Evolutionary conservation across 2,113 vertebrate species (phyloP), one percentile per base, ranked within the genome.

Genomic region (Onychostruthus taczanowskii): DNA sequence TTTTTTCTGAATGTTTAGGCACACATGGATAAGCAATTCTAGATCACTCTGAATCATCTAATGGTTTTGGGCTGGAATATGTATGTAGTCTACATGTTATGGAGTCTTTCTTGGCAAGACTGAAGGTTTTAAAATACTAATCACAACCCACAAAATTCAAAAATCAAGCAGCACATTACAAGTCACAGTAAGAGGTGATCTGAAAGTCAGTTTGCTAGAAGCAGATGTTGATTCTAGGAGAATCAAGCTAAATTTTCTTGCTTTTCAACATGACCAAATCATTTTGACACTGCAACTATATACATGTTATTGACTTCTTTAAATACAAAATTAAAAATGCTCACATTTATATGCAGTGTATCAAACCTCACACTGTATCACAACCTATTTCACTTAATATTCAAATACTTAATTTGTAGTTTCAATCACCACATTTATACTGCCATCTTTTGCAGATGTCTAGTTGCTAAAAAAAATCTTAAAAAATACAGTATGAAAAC

Each of bases 41-140:
- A 3, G 74, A 69, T 64, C 84, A 78, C 26, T 75, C 49, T 24
- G 12, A 64, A n/a, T 44, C 44, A 58, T 3, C 1, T 0, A 62
- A 62, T 19, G 5, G 8, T 35, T 62, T 41, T 62, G 21, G 30
- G 35, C 19, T 35, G 26, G 12, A 62, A 78, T 10, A 46, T 27
- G 33, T 13, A 52, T 16, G 22, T 28, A 39, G 15, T 37, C 28
- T 33, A 46, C 6, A 8, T 16, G 27, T 82, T 64, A 89, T 35
- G 56, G 46, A 84, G 56, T 90, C 67, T 72, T 44, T 83, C 41
- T 73, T 66, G 52, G 61, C 91, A 87, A 90, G 72, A 96, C 19
- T 56, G 73, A 86, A 95, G 49, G 80, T 21, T 19, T 93, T 94
- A 91, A 94, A 96, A 89, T 87, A 35, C 30, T 43, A 68, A 85